A percentile compares a stretch with the other conserved stretches of the same genome.
Conservation (phyloP, 2,888 invertebrate species). For the Uropetala carovei region DNA sequence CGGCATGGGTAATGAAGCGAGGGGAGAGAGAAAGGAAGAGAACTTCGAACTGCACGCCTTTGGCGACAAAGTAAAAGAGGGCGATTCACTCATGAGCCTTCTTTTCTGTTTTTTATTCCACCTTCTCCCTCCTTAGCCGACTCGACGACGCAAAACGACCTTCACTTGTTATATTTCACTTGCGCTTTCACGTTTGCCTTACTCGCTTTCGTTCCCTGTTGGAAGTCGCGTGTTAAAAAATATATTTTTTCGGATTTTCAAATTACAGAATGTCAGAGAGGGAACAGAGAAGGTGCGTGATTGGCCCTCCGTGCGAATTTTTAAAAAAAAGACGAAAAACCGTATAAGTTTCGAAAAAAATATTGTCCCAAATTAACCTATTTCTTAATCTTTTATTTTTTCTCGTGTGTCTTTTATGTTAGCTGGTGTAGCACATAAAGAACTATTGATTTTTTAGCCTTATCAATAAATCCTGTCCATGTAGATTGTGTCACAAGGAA, state of each 20-base stretch:
- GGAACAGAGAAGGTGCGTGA: neutral
- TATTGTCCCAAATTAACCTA: no score
- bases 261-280: neutral
- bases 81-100: neutral
- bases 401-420: no score
- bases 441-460: no score
- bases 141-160: neutral
- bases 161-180: conserved; percentile 27
- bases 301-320: no score
- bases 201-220: neutral
- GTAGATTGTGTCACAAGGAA: no score
- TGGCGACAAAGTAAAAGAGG: neutral
- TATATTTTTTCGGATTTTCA: neutral
- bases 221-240: neutral
- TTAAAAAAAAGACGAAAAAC: no score
- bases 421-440: no score
- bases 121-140: neutral
- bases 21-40: neutral
- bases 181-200: neutral
- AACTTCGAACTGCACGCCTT: conserved; percentile 27
- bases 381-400: no score
- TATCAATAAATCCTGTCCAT: no score
- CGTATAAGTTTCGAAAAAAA: no score
- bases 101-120: neutral
- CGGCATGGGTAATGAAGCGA: conserved; percentile 55